These are phyloP conservation scores for Psylliodes chrysocephalus DNA, from an alignment of 2,888 invertebrate genomes.

Conservation along the genomic window DNA sequence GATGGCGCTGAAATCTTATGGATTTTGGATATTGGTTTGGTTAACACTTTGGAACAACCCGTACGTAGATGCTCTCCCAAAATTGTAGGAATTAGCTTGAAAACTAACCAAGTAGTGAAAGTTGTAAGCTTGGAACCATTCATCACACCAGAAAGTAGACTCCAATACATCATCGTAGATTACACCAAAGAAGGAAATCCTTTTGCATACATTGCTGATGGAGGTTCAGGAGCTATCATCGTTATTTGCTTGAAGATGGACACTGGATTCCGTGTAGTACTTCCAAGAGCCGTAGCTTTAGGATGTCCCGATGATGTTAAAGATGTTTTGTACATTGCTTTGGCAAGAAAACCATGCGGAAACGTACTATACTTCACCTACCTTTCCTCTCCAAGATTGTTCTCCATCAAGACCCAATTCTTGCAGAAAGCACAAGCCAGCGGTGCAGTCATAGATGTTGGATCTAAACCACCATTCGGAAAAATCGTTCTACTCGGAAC, in stretches of 20 bases:
- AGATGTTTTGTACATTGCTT: constrained; percentile 71
- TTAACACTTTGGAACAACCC: constrained; percentile 70
- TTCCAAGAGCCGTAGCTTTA: constrained; percentile 66
- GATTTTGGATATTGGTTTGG: constrained; percentile 71
- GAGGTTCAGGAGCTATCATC: constrained; percentile 64
- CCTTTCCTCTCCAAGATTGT: constrained; percentile 68
- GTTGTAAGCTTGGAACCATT: constrained; percentile 63
- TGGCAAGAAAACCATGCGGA: constrained; percentile 67
- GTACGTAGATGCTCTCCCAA: constrained; percentile 70
- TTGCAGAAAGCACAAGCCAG: constrained; percentile 67
- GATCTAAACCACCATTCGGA: constrained; percentile 61
- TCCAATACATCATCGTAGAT: constrained; percentile 71
- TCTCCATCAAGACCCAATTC: constrained; percentile 68
- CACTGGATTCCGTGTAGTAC: constrained; percentile 68
- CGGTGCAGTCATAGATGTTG: constrained; percentile 70
- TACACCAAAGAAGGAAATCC: constrained; percentile 66
- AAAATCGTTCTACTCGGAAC: constrained; percentile 70
- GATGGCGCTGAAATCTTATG: constrained; percentile 71
- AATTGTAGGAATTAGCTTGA: constrained; percentile 69
- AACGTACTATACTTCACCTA: constrained; percentile 67
- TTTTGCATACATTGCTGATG: constrained; percentile 66
- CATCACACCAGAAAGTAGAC: constrained; percentile 57
- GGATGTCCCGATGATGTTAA: constrained; percentile 55
- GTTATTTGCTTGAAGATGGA: constrained; percentile 67
- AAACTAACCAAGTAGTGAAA: constrained; percentile 70